Percentiles rank a stretch among this genome's conserved stretches.
Evolutionary conservation across 2,888 invertebrate species (phyloP).

Genomic region (Polylopha cassiicola): DNA sequence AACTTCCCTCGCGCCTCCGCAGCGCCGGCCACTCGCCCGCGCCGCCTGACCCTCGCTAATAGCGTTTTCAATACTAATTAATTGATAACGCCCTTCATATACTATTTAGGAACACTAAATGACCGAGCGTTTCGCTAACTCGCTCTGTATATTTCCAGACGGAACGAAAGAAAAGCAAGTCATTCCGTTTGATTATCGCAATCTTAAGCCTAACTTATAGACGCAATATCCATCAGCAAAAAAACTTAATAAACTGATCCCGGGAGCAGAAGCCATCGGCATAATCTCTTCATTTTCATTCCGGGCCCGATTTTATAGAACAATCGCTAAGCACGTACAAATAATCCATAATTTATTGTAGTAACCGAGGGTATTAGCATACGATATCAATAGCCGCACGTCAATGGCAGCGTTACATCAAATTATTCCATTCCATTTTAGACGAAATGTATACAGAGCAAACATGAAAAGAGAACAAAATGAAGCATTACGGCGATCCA

Average conservation of each 20-base stretch:
- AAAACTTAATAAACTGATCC: slow-evolving; percentile 18
- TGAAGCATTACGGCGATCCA: slow-evolving; percentile 53
- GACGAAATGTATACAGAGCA: slow-evolving; percentile 72
- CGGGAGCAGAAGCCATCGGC: slow-evolving; percentile 16
- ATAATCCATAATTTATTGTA: slow-evolving; percentile 47
- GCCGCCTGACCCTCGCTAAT: neutral
- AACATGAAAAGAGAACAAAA: slow-evolving; percentile 75
- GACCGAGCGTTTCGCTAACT: neutral
- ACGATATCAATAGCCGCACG: slow-evolving; percentile 47
- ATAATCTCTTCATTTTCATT: slow-evolving; percentile 42
- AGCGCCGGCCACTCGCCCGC: slow-evolving; percentile 5
- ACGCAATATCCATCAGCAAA: slow-evolving; percentile 17
- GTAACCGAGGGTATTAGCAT: slow-evolving; percentile 44
- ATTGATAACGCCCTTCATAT: no score
- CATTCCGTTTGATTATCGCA: slow-evolving; percentile 17
- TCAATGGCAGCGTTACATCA: slow-evolving; percentile 57
- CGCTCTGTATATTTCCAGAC: slow-evolving; percentile 3
- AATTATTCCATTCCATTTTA: slow-evolving; percentile 72
- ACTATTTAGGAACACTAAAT: neutral
- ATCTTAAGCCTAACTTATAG: slow-evolving; percentile 17
- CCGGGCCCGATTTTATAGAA: slow-evolving; percentile 33
- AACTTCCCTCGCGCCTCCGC: slow-evolving; percentile 29
- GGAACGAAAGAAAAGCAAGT: slow-evolving; percentile 14
- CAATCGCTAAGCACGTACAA: slow-evolving; percentile 37
- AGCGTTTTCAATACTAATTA: no score